Base-by-base conservation (phyloP, 1,140 invertebrate species). In the Agraylea sexmaculata region DNA sequence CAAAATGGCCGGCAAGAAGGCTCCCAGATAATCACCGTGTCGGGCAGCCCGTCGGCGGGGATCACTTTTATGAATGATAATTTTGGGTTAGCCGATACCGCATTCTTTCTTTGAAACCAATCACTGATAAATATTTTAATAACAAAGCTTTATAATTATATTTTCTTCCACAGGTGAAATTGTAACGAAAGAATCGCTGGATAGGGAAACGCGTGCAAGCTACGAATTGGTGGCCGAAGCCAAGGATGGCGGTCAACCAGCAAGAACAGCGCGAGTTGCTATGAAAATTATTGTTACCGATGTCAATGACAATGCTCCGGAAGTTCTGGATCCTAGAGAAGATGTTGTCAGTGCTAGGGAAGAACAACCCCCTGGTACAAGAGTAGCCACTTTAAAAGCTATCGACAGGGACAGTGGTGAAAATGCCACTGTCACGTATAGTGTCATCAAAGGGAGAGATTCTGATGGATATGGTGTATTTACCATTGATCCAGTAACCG, bases 291-390 rank as follows among this genome's bases (percentile, higher is more conserved):
- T 70, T 41, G 77, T 88, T 2, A 71, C 75, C 11, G 90, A 94
- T 58, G 77, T 87, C 3, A 95, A 95, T 59, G 90, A 95, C 62
- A 93, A 94, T 64, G 71, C 80, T 6, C 87, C 87, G 8, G 76
- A 83, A 59, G 87, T 93, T 40, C 74, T 88, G 20, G 85, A 90
- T 60, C 87, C 86, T 4, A 76, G 83, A 53, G 83, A 88, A 57
- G 83, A 87, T 56, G 77, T 87, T 4, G 78, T 92, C 1, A 85
- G 85, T 50, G 83, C 91, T 7, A 70, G 87, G 28, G 87, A 91
- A 62, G 86, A 90, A 58, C 85, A 89, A 49, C 81, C 84, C 19
- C 74, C 82, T 7, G 83, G 83, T 10, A 72, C 84, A 0, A 86
- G 90, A 64, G 84, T 92, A 12, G 81, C 85, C 3, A 71, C 77